phyloP scores from a whole-genome alignment of 2,888 invertebrate species.

The Spilosoma lubricipeda region DNA sequence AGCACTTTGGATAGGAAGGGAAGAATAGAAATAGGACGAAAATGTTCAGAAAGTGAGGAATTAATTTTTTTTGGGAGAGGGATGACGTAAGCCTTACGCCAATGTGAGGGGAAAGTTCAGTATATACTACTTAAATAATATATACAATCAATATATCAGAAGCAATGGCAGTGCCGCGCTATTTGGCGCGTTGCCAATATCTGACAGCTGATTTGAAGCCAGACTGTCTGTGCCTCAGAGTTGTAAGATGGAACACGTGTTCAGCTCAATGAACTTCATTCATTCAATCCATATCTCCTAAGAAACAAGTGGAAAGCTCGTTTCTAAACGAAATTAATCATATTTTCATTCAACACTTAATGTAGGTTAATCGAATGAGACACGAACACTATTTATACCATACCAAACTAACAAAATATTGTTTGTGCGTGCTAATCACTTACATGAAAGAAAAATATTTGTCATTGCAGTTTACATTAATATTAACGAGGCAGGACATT shows the following conservation, averaged over 20 bases:
- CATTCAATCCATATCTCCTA: neutral
- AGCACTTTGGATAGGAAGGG: too few relatives aligned
- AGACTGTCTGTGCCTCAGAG: neutral
- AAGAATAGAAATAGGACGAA: too few relatives aligned
- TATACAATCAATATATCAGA: neutral
- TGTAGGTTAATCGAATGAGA: conserved; percentile 45
- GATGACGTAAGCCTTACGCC: too few relatives aligned
- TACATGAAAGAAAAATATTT: conserved; percentile 1
- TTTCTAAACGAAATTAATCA: conserved; percentile 46
- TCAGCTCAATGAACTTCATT: conserved; percentile 9
- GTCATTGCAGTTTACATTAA: conserved; percentile 1
- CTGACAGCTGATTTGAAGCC: neutral
- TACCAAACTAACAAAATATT: conserved; percentile 19
- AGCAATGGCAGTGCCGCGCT: neutral
- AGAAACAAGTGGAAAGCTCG: conserved; percentile 40
- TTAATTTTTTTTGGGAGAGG: too few relatives aligned
- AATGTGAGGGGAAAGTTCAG: too few relatives aligned
- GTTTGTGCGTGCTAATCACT: conserved; percentile 21
- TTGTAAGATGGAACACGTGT: neutral
- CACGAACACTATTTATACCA: conserved; percentile 36
- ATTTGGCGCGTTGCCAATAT: conserved; percentile 11
- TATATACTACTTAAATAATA: too few relatives aligned
- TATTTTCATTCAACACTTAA: conserved; percentile 44
- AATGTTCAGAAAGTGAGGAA: too few relatives aligned
- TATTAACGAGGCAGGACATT: neutral